These are phyloP conservation scores for Galeopsomyia nigrocyanea DNA, from an alignment of 2,888 invertebrate genomes.

Conservation along the genomic window DNA sequence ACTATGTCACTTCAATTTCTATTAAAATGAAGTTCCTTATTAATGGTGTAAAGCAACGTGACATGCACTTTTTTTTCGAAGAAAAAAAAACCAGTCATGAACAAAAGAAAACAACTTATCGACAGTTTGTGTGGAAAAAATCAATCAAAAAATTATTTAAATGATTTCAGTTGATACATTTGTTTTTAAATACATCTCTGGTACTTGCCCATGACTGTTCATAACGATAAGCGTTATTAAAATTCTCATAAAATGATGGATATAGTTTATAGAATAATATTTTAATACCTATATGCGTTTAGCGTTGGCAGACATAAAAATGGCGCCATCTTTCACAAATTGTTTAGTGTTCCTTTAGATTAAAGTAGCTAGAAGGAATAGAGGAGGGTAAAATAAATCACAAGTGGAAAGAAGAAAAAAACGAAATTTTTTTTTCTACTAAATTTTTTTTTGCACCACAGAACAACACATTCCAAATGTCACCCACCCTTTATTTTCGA, in stretches of 20 bases:
- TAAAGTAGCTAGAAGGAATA: constrained; percentile 49
- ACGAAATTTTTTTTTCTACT: too few species aligned
- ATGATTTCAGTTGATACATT: too few species aligned
- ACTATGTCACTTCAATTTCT: too few species aligned
- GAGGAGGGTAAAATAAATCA: constrained; percentile 16
- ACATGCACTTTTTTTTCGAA: background rate
- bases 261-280: constrained; percentile 34
- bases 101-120: constrained; percentile 7
- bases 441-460: too few species aligned
- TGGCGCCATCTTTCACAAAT: constrained; percentile 41
- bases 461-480: too few species aligned
- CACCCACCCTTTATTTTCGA: too few species aligned
- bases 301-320: constrained; percentile 38
- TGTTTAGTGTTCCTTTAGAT: constrained; percentile 42
- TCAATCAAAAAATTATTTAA: too few species aligned
- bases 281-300: constrained; percentile 43
- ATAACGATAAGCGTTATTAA: constrained; percentile 12
- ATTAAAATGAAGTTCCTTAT: too few species aligned
- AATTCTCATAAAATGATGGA: constrained; percentile 12
- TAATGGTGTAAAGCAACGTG: background rate
- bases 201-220: constrained; percentile 32
- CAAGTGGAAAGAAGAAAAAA: too few species aligned
- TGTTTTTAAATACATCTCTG: too few species aligned
- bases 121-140: background rate
- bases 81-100: constrained; percentile 17